A percentile compares a stretch with the other conserved stretches of the same genome.
phyloP scores from a whole-genome alignment of 1,140 invertebrate species.

The Drosophila mojavensis region DNA sequence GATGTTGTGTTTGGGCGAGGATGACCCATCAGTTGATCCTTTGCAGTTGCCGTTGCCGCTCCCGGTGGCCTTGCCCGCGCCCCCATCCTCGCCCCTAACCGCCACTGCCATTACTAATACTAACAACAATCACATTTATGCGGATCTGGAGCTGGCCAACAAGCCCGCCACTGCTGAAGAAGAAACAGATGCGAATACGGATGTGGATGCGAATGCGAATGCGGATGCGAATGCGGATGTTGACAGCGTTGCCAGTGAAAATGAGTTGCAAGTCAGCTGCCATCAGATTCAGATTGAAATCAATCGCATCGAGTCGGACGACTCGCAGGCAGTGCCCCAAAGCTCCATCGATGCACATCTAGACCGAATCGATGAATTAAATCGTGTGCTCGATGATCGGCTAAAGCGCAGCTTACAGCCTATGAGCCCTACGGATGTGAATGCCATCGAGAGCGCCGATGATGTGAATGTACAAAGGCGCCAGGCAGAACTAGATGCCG shows the following conservation, averaged over 20 bases:
- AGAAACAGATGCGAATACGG: too few species aligned
- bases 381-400: constrained; percentile 75
- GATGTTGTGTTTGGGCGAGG: constrained; percentile 75
- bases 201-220: constrained; percentile 9
- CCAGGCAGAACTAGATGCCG: constrained; percentile 28
- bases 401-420: constrained; percentile 62
- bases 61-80: neutral
- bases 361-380: constrained; percentile 77
- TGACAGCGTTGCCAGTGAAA: constrained; percentile 41
- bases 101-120: constrained; percentile 66
- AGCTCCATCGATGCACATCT: constrained; percentile 78
- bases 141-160: constrained; percentile 66
- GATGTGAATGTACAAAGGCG: constrained; percentile 38
- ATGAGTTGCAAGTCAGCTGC: constrained; percentile 5
- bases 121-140: constrained; percentile 80
- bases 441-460: constrained; percentile 69
- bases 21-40: constrained; percentile 41
- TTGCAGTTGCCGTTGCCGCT: constrained; percentile 17
- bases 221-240: constrained; percentile 7
- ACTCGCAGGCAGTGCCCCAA: constrained; percentile 39
- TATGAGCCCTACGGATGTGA: constrained; percentile 44
- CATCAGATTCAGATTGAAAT: constrained; percentile 72
- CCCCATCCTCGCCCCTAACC: constrained; percentile 32
- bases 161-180: constrained; percentile 11
- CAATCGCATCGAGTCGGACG: constrained; percentile 40